These are phyloP conservation scores for Drosophila borborema DNA, from an alignment of 2,888 invertebrate genomes.

Conservation along the genomic window DNA sequence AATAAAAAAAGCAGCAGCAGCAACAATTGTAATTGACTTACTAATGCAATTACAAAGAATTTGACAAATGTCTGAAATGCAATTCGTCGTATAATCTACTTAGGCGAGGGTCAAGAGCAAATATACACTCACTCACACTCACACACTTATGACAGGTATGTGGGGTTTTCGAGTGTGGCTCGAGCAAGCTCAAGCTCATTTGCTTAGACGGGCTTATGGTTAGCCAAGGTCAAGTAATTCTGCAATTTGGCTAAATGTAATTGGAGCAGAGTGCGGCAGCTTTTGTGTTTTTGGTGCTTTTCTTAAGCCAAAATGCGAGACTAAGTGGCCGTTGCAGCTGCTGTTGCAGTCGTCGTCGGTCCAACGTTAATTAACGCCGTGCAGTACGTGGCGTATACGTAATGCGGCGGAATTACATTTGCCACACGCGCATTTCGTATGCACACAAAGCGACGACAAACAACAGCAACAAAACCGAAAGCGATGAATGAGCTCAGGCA, in stretches of 20 bases:
- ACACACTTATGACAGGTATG: constrained; percentile 17
- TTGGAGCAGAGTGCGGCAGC: constrained; percentile 28
- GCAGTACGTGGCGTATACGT: constrained; percentile 71
- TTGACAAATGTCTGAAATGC: constrained; percentile 8
- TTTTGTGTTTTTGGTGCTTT: constrained; percentile 42
- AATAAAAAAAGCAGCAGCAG: constrained; percentile 1
- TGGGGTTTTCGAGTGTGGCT: constrained; percentile 14
- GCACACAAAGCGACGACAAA: constrained; percentile 43
- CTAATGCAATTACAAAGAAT: constrained; percentile 20
- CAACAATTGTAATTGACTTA: constrained; percentile 11
- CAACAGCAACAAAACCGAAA: constrained; percentile 23
- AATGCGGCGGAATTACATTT: constrained; percentile 68
- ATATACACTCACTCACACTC: not conserved
- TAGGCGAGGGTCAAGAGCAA: constrained; percentile 30
- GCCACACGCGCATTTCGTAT: constrained; percentile 71
- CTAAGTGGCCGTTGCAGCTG: constrained; percentile 17
- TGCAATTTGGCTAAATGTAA: constrained; percentile 52
- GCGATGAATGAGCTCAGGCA: constrained; percentile 44
- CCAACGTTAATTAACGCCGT: constrained; percentile 67
- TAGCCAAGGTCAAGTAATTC: constrained; percentile 47
- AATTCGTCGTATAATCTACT: constrained; percentile 30
- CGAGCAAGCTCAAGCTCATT: constrained; percentile 8
- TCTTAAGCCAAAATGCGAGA: constrained; percentile 43
- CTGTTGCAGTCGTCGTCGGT: constrained; percentile 4
- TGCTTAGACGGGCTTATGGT: constrained; percentile 26